Base-by-base conservation (phyloP, 2,113 vertebrate species). In the Benitochromis conjunctus region DNA sequence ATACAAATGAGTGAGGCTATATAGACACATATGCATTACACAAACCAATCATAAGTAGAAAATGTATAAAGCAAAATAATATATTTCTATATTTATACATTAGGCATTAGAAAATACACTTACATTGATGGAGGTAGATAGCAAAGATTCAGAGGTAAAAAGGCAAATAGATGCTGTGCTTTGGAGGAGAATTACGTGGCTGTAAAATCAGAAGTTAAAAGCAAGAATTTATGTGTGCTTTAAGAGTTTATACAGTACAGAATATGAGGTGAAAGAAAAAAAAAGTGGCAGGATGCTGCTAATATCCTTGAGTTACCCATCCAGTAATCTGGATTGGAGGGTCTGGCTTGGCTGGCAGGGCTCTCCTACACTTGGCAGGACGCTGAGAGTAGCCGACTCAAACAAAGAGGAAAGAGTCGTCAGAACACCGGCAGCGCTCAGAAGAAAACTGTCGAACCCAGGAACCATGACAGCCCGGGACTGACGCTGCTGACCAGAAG, bases 371-470 rank as follows among this genome's bases (percentile, higher is more conserved):
- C 69, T 82, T 54, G 48, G 81, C 66, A 51, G 74, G 86, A 80
- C 62, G 74, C 13, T 83, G 85, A 81, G 56, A 56, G 21, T 48
- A 43, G 7, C 76, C 3, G 1, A 18, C 86, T 96, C 94, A 97
- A 81, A 97, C 94, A 0, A 98, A 97, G 60, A 97, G 95, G 86
- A 97, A 90, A 4, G 97, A 97, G 8, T 94, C 94, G 0, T 86
- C 88, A 38, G 97, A 94, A 90, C 97, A 98, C 9, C 55, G 92
- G 86, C 97, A 98, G 43, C 90, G 88, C 36, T 96, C 92, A 13
- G 93, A 93, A 16, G 95, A 95, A 4, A 94, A 92, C 83, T 97
- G 96, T 54, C 94, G 96, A 38, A 96, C 92, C 97, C 97, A 98
- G 0, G 96, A 96, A 9, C 97, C 97, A 5, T 97, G 97, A 89